Base-by-base conservation (phyloP, 1,140 invertebrate species). In the Pollicipes pollicipes region DNA sequence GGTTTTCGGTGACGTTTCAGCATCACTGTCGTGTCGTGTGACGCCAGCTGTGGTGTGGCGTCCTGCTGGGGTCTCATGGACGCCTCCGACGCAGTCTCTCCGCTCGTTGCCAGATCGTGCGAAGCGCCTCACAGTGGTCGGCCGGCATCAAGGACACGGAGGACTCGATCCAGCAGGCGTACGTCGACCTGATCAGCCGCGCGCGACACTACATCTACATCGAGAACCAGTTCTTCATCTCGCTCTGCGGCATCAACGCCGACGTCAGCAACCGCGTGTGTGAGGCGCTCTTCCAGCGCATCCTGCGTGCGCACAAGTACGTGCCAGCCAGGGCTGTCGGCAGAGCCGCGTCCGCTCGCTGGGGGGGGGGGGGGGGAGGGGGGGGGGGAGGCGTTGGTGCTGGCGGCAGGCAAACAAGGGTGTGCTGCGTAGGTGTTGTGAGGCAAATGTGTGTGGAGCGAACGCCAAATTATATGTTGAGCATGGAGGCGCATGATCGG, bases 171-270 rank as follows among this genome's bases (percentile, higher is more conserved):
- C 92, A 97, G 73, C 88, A 93, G 75, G 95, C 95, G 0, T 98
- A 98, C 79, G 86, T 97, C 31, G 86, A 95, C 73, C 87, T 89
- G 1, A 99, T 99, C 71, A 88, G 88, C 26, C 88, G 89, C 76
- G 89, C 95, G 0, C 88, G 95, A 78, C 90, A 96, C 80, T 97
- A 91, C 77, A 85, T 97, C 74, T 97, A 97, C 77, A 97, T 98
- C 72, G 95, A 98, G 83, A 98, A 99, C 82, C 96, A 99, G 82
- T 98, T 99, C 83, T 98, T 97, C 78, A 97, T 98, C 73, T 90
- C 90, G n/a, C 28, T 66, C 28, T 66, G 64, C 64, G 64, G 64
- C 64, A 27, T 66, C 64, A 66, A 66, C 64, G 64, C 64, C 81
- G 85, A 75, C 83, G 90, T 93, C 0, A 83, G 84, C 71, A 94